These are phyloP conservation scores for Stomatorhinus walkeri DNA, from an alignment of 2,797 vertebrate species.

Conservation along the genomic window DNA sequence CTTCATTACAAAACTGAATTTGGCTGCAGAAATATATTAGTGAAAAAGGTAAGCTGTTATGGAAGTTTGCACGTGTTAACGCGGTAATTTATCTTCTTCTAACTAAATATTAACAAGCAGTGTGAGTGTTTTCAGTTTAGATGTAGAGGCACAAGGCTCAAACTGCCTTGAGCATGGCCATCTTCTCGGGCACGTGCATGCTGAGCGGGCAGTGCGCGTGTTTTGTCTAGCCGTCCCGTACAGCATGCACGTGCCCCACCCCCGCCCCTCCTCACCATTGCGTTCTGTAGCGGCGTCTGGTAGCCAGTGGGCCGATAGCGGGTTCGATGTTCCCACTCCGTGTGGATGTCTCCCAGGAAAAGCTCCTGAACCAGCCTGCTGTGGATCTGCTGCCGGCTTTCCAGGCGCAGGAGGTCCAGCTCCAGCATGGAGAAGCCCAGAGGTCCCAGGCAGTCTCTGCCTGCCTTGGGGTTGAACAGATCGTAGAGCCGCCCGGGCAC, in stretches of 20 bases:
- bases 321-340: conserved; percentile 66
- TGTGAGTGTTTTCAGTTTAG: neutral
- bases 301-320: conserved; percentile 78
- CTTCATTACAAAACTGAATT: neutral
- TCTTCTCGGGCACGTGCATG: neutral
- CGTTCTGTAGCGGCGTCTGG: conserved; percentile 77
- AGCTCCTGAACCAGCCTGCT: conserved; percentile 70
- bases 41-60: neutral
- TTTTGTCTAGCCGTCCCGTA: neutral
- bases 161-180: neutral
- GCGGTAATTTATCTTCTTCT: neutral
- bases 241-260: neutral
- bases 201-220: neutral
- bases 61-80: neutral
- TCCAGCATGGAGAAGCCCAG: conserved; percentile 83
- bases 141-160: neutral
- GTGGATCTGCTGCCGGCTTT: conserved; percentile 58
- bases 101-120: conserved; percentile 2
- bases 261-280: conserved; percentile 65
- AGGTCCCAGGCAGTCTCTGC: conserved; percentile 59
- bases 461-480: conserved; percentile 64
- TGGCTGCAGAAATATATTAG: neutral
- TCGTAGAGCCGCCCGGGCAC: conserved; percentile 63
- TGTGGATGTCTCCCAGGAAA: conserved; percentile 81
- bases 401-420: conserved; percentile 71